These are phyloP conservation scores for Cettia cetti DNA, from an alignment of 2,113 vertebrate species.

Conservation along the genomic window DNA sequence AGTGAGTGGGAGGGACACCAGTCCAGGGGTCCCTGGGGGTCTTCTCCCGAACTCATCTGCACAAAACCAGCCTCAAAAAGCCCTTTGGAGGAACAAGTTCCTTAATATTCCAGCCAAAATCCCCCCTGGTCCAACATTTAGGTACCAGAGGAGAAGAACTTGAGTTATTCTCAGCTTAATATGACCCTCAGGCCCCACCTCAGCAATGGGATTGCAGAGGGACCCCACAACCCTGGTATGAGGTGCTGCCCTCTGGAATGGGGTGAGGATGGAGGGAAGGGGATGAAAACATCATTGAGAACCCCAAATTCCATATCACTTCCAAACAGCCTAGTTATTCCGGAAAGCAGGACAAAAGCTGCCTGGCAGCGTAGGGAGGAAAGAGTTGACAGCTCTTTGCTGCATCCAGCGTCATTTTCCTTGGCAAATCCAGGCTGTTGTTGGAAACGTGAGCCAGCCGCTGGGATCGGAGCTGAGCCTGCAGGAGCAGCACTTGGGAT, in stretches of 20 bases:
- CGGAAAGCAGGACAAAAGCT: neutral
- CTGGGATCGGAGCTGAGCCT: neutral
- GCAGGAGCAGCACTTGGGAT: neutral
- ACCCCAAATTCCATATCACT: accelerated
- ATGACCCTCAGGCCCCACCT: neutral
- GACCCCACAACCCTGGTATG: accelerated
- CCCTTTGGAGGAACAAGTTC: neutral
- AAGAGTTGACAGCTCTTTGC: conserved; percentile 33
- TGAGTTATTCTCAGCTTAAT: neutral
- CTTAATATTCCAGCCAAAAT: neutral
- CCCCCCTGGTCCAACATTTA: neutral
- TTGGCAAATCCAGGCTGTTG: conserved; percentile 25
- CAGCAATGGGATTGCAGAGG: accelerated
- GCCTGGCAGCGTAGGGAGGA: neutral
- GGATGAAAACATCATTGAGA: neutral
- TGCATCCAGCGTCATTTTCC: neutral
- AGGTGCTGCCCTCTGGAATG: neutral
- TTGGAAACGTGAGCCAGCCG: neutral
- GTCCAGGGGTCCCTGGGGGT: too few relatives aligned
- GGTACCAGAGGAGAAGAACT: neutral
- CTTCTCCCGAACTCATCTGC: neutral
- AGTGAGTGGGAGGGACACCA: accelerated
- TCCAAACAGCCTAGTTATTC: neutral
- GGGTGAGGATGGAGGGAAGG: accelerated
- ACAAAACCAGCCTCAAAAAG: neutral